Conservation (phyloP, 2,113 vertebrate genomes). For the Aviceda subcristata region DNA sequence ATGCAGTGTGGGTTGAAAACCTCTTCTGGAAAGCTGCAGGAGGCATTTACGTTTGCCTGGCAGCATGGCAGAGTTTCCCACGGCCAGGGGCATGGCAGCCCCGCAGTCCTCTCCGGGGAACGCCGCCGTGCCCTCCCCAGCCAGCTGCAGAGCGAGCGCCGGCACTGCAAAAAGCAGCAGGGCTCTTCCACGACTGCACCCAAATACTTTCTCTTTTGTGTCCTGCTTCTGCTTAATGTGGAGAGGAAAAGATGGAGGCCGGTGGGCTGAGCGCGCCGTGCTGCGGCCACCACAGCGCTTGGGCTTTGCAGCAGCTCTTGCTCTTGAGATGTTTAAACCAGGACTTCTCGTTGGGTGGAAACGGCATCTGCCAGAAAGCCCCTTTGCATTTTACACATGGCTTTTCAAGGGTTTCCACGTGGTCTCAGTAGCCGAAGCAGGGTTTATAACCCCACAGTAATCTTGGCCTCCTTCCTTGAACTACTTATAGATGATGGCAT, state of each 20-base stretch:
- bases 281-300: fast-evolving
- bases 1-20: neutral
- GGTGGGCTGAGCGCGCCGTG: fast-evolving
- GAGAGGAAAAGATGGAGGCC: neutral
- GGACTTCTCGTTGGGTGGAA: neutral
- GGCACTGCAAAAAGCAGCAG: neutral
- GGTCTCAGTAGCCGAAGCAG: neutral
- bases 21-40: neutral
- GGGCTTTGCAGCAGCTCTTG: neutral
- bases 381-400: neutral
- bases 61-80: fast-evolving
- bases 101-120: neutral
- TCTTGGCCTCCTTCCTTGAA: neutral
- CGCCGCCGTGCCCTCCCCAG: fast-evolving
- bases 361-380: neutral
- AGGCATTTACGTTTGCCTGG: neutral
- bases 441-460: neutral
- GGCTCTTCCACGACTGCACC: no score
- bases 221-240: fast-evolving
- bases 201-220: fast-evolving
- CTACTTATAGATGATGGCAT: neutral
- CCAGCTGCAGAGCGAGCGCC: neutral
- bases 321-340: neutral
- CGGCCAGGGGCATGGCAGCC: fast-evolving
- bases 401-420: neutral